Base-by-base conservation (phyloP, 2,888 invertebrate species). In the Dryomyza anilis region DNA sequence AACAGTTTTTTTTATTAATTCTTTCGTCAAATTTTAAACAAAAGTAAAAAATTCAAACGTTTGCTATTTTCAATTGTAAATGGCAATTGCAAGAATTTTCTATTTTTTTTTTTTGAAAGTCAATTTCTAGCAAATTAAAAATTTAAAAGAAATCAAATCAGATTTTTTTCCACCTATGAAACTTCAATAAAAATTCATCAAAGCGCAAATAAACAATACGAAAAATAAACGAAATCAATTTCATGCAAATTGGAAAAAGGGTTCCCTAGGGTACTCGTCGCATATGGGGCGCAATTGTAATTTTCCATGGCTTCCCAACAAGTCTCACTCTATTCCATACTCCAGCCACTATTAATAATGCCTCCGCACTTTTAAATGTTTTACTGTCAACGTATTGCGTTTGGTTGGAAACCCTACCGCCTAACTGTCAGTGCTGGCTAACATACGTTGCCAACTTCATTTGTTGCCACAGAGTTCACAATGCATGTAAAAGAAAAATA, bases 161-260 rank as follows among this genome's bases (percentile, higher is more conserved):
- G 39, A 48, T 59, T 48, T 58, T 30, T 45, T 30, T 23, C 30
- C 4, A 3, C 2, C 3, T 29, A 27, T 23, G 4, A 7, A 30
- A 60, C 63, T 65, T 45, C 57, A 67, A 67, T 63, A 67, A 67
- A 69, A 65, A 53, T 16, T 57, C 61, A 69, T 60, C 66, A 64
- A 64, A 67, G 57, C 64, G 62, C 64, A 45, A 56, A 63, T 12
- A 33, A 56, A 25, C 53, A 30, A 62, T 62, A 62, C 52, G 63
- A 60, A 30, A 66, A 64, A 58, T 69, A 69, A 70, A 65, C 64
- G 69, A 72, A 73, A 73, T 71, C 73, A 74, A 75, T 75, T 73
- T 73, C 69, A 74, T 75, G 74, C 71, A 74, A 75, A 74, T 75
- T 69, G 63, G 67, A 67, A 66, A 67, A 68, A 65, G 53, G 30